phyloP scores from a whole-genome alignment of 2,888 invertebrate genomes.

The Acanthosepion pharaonis region DNA sequence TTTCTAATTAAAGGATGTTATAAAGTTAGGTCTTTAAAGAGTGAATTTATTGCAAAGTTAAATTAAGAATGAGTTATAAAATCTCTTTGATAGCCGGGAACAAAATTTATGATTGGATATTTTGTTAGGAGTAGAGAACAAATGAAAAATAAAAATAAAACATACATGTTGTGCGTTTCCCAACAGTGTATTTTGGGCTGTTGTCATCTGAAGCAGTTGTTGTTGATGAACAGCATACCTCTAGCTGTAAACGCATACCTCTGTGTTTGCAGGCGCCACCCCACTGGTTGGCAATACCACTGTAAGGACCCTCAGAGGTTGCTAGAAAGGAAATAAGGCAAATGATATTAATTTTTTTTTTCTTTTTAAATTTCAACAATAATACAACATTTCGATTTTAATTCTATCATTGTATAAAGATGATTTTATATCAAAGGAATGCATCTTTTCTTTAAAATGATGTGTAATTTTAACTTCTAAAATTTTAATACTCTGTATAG shows the following conservation, averaged over 20 bases:
- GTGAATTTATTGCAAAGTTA: no score
- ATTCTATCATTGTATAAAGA: no score
- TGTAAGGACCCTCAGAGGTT: constrained; percentile 41
- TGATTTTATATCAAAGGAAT: no score
- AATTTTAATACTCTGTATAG: no score
- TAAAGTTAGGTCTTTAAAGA: no score
- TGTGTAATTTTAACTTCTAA: no score
- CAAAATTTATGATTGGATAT: no score
- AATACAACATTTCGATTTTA: no score
- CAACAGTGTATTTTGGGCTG: neutral
- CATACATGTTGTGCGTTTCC: constrained; percentile 38
- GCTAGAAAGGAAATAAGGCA: neutral
- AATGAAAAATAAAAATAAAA: neutral
- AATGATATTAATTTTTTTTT: neutral
- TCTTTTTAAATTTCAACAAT: no score
- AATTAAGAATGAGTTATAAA: neutral
- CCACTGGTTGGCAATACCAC: constrained; percentile 44
- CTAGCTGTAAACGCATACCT: constrained; percentile 41
- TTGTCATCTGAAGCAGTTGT: constrained; percentile 33
- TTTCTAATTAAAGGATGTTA: no score
- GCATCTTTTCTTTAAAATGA: no score
- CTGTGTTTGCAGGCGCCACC: constrained; percentile 43
- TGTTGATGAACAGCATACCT: constrained; percentile 41
- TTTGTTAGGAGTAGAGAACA: neutral
- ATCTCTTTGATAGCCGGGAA: neutral